Evolutionary conservation across 2,113 vertebrate species (phyloP).

Genomic region (Sprattus sprattus): DNA sequence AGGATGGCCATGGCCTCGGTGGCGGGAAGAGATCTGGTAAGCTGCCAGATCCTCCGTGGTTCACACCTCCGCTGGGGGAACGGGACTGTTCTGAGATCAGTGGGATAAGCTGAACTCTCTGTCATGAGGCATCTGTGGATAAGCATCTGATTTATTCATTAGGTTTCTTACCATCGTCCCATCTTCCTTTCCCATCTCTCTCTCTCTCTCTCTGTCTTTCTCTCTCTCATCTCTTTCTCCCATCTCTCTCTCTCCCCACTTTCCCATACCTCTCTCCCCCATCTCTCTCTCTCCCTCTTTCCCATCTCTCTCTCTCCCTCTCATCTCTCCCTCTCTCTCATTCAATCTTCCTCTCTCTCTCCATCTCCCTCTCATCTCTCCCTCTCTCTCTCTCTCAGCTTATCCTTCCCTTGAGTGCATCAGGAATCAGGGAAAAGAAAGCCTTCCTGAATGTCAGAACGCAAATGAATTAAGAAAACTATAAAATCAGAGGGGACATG

Average conservation of each 20-base stretch:
- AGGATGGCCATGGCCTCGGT: constrained; percentile 46
- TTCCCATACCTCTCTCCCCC: not conserved
- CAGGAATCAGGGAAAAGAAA: not conserved
- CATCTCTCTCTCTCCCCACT: too few species aligned
- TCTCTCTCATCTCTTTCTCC: too few species aligned
- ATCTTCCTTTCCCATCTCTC: too few species aligned
- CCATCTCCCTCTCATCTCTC: too few species aligned
- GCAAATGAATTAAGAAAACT: not conserved
- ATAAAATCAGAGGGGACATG: not conserved
- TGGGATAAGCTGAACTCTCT: not conserved
- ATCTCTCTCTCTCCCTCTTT: too few species aligned
- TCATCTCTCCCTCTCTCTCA: too few species aligned
- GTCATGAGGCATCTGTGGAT: not conserved
- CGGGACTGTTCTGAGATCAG: not conserved
- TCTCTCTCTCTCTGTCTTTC: constrained; percentile 7
- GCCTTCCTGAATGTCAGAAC: not conserved
- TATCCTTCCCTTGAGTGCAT: constrained; percentile 7
- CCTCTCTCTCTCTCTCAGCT: too few species aligned
- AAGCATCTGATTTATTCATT: not conserved
- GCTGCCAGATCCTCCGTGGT: constrained; percentile 49
- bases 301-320: too few species aligned
- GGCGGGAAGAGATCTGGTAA: constrained; percentile 39
- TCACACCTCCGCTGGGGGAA: constrained; percentile 37
- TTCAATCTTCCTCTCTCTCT: constrained; percentile 16
- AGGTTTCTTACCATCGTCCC: not conserved